A percentile compares a stretch with the other conserved stretches of the same genome.
Conservation (phyloP, 2,888 invertebrate species). For the Icerya purchasi region DNA sequence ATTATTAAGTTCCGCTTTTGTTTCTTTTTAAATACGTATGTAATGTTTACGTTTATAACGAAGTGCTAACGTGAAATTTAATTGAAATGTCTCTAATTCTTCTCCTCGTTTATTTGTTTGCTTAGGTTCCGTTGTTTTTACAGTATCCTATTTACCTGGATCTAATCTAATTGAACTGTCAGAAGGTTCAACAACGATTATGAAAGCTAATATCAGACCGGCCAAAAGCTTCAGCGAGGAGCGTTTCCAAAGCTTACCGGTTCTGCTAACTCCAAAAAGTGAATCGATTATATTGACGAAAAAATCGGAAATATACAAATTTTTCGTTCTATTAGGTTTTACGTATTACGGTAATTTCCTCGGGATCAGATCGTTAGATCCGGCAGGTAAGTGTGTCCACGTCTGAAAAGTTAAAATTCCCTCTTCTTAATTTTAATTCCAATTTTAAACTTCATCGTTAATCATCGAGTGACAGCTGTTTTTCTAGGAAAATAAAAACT, state of each 20-base stretch:
- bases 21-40: no score
- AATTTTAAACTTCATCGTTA: no score
- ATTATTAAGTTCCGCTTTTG: no score
- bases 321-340: constrained; percentile 64
- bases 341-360: constrained; percentile 62
- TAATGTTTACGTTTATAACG: no score
- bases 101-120: no score
- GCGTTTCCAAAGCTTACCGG: constrained; percentile 30
- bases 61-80: no score
- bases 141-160: constrained; percentile 61
- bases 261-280: constrained; percentile 26
- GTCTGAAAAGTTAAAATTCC: no score
- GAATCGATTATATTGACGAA: constrained; percentile 33
- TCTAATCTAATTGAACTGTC: constrained; percentile 72
- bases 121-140: constrained; percentile 46
- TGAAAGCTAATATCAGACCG: constrained; percentile 49
- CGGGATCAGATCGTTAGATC: constrained; percentile 53
- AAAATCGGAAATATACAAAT: constrained; percentile 60
- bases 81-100: no score
- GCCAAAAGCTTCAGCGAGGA: constrained; percentile 41
- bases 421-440: no score
- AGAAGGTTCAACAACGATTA: constrained; percentile 63
- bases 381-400: constrained; percentile 31
- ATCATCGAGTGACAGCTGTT: no score
- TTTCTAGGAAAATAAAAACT: no score